Base-by-base conservation (phyloP, 2,797 vertebrate genomes). In the Sphenopsis melanotis region DNA sequence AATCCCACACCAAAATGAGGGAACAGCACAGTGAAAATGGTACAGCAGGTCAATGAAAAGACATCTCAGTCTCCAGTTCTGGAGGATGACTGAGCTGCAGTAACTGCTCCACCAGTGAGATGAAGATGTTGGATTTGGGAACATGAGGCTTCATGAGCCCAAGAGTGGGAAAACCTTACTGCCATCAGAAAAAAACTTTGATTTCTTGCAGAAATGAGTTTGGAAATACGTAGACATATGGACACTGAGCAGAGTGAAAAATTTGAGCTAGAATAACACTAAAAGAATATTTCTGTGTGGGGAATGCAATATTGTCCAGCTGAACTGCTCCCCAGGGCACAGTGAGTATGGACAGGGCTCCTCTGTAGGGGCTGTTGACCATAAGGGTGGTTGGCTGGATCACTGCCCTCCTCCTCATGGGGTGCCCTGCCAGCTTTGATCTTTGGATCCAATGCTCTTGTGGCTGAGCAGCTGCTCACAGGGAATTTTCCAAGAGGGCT, bases 401-500 rank as follows among this genome's bases (percentile, higher is more conserved):
- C 42, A 1, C 36, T 93, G 80, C 36, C 78, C 74, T 86, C 36
- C 65, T 89, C 56, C 36, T 81, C 66, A 21, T 11, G 29, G 69
- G 59, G 49, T 75, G 78, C 9, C 50, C 75, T 72, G 74, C 63
- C 83, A 87, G 63, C 83, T 88, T 86, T 86, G 65, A 77, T 50
- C 76, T 68, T 53, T 2, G 0, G 87, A 68, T 81, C 59, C 0
- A 0, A 44, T 14, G 44, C 23, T 21, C 29, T n/a, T 4, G 2
- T 23, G 55, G 39, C 29, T 47, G 47, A 76, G 81, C 80, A 93
- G 95, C 70, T 93, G 91, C 88, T 86, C 21, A 4, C 7, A 17
- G 23, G 36, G 50, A 80, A 91, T 94, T 94, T 94, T 94, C 69
- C 72, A 86, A 12, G 69, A 70, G 52, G 29, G 8, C 22, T 87